phyloP scores from a whole-genome alignment of 2,113 vertebrate genomes.

The Acrocephalus arundinaceus region DNA sequence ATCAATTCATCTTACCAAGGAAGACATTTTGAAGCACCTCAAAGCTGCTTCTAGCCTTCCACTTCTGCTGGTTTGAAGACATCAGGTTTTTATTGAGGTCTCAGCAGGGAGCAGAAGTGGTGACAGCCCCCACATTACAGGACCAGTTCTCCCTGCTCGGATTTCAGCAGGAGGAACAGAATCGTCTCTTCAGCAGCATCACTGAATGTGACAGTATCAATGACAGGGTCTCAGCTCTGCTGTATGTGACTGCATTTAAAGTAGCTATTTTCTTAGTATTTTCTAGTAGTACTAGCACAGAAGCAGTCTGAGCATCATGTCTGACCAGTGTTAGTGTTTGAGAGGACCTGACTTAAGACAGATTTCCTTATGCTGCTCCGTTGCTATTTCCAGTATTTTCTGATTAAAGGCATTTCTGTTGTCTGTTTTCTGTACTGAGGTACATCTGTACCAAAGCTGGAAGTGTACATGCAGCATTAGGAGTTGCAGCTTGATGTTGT shows the following conservation, averaged over 20 bases:
- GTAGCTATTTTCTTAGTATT: not conserved
- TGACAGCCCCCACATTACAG: too few species aligned
- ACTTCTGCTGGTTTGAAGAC: not conserved
- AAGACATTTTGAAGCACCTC: not conserved
- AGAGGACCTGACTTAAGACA: not conserved
- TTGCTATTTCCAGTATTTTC: not conserved
- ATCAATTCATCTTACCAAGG: not conserved
- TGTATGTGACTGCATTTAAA: not conserved
- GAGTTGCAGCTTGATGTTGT: not conserved
- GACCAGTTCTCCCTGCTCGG: rapidly evolving
- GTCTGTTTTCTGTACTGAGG: not conserved
- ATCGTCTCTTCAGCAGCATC: not conserved
- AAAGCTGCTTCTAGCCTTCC: not conserved
- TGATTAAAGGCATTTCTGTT: rapidly evolving
- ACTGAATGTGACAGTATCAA: not conserved
- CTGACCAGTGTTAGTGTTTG: not conserved
- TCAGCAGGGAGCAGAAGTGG: not conserved
- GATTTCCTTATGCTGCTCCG: not conserved
- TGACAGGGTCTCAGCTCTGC: not conserved
- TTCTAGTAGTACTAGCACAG: not conserved
- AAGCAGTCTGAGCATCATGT: not conserved
- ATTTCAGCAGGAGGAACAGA: not conserved
- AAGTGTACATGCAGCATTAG: not conserved
- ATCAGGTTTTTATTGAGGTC: not conserved
- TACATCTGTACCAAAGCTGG: not conserved